Evolutionary conservation across 2,888 invertebrate genomes (phyloP).

Genomic region (Drosophila lutescens): DNA sequence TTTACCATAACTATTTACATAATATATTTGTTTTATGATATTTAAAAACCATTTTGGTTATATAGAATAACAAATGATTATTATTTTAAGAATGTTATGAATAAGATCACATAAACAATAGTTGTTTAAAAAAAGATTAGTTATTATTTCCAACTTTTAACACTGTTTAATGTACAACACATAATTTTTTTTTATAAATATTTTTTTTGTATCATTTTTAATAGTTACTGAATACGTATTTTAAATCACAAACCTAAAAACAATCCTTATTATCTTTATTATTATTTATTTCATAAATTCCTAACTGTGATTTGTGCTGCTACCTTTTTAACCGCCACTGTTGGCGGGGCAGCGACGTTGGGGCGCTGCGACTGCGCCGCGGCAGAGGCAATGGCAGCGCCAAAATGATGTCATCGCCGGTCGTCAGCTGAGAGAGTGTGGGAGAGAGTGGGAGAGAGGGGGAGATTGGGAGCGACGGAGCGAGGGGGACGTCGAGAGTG

Average conservation of each 20-base stretch:
- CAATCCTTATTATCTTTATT: too few species aligned
- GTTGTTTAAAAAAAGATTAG: too few species aligned
- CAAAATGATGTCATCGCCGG: constrained; percentile 72
- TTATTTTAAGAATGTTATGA: too few species aligned
- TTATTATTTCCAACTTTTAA: too few species aligned
- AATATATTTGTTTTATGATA: too few species aligned
- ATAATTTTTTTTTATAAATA: too few species aligned
- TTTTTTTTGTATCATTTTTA: too few species aligned
- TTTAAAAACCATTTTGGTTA: too few species aligned
- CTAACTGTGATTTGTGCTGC: not conserved
- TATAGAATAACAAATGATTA: too few species aligned
- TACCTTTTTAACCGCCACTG: not conserved
- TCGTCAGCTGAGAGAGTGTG: constrained; percentile 38
- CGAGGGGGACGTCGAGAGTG: constrained; percentile 19
- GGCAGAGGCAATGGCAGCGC: constrained; percentile 25
- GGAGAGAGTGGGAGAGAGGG: constrained; percentile 30
- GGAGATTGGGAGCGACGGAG: not conserved
- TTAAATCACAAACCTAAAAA: not conserved
- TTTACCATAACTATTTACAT: too few species aligned
- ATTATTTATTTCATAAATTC: too few species aligned
- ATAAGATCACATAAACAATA: too few species aligned
- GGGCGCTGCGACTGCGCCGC: constrained; percentile 22
- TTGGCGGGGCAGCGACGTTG: not conserved
- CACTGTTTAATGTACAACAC: not conserved
- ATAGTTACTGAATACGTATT: not conserved